phyloP scores from a whole-genome alignment of 2,113 vertebrate species.

The Nesoenas mayeri region DNA sequence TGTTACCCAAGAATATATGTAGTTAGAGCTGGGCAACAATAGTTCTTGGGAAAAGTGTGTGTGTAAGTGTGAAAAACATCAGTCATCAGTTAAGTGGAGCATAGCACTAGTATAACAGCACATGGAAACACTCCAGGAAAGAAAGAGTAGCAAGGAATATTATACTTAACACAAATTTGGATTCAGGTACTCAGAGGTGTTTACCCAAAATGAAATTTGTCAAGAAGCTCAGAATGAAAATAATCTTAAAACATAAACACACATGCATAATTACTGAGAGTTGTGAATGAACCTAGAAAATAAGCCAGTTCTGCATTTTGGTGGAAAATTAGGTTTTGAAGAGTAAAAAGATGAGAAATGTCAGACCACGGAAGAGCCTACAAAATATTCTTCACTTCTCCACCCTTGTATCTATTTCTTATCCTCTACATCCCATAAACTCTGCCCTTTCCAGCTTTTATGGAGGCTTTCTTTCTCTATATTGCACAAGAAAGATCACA shows the following conservation, averaged over 20 bases:
- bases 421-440: not conserved
- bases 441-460: not conserved
- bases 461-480: not conserved
- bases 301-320: not conserved
- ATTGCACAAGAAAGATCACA: rapidly evolving
- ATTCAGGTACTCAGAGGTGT: not conserved
- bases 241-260: not conserved
- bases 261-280: not conserved
- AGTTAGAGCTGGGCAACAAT: not conserved
- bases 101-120: not conserved
- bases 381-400: not conserved
- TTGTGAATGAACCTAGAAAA: not conserved
- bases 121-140: conserved; percentile 30
- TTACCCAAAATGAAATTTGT: conserved; percentile 6
- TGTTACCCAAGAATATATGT: not conserved
- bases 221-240: not conserved
- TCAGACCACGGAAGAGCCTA: not conserved
- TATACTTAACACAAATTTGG: not conserved
- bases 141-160: not conserved
- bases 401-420: not conserved
- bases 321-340: not conserved
- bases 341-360: not conserved
- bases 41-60: not conserved
- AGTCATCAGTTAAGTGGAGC: not conserved
- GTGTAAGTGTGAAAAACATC: not conserved